These are phyloP conservation scores for Drosophila rellima DNA, from an alignment of 2,888 invertebrate species.

Conservation along the genomic window DNA sequence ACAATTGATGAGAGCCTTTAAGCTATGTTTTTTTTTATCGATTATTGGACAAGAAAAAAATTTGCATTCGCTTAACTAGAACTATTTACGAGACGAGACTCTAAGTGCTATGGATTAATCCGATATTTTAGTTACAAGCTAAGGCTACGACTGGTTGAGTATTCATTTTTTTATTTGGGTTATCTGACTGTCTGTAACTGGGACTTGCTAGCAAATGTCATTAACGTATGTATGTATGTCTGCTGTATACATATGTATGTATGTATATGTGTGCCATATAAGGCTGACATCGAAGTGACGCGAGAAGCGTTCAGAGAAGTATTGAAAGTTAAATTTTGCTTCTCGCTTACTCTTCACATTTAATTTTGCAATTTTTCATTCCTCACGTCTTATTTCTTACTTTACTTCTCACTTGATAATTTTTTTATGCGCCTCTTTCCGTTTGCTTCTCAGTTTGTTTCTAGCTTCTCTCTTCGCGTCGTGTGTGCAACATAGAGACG, in stretches of 20 bases:
- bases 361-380: too few species aligned
- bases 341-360: background rate
- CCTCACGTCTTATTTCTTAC: background rate
- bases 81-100: conserved; percentile 57
- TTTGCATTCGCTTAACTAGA: conserved; percentile 44
- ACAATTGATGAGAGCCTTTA: conserved; percentile 42
- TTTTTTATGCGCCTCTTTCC: too few species aligned
- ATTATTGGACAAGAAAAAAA: conserved; percentile 59
- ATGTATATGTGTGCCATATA: conserved; percentile 7
- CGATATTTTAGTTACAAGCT: conserved; percentile 62
- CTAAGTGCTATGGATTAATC: conserved; percentile 51
- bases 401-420: background rate
- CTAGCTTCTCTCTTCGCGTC: too few species aligned
- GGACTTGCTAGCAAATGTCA: conserved; percentile 8
- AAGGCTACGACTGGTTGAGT: conserved; percentile 80
- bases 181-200: background rate
- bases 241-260: conserved; percentile 21
- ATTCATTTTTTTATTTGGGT: conserved; percentile 23
- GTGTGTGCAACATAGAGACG: too few species aligned
- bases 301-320: conserved; percentile 19
- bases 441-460: background rate
- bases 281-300: conserved; percentile 9
- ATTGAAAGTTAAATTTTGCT: background rate
- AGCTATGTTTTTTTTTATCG: conserved; percentile 28
- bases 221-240: conserved; percentile 1